Percentiles rank a stretch among this genome's conserved stretches.
Conservation (phyloP, 2,888 invertebrate genomes). For the Xanthorhoe spadicearia region DNA sequence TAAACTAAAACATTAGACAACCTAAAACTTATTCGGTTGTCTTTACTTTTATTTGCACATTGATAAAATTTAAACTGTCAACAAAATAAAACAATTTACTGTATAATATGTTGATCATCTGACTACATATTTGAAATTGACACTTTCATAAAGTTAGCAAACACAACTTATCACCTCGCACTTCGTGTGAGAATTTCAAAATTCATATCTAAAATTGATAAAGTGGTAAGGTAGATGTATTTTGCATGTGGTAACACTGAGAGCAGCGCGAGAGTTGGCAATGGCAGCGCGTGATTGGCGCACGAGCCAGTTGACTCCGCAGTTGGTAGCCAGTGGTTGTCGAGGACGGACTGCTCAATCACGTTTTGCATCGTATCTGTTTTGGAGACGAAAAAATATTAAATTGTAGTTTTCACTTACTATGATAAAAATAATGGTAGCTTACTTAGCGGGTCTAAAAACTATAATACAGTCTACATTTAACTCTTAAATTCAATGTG, state of each 20-base stretch:
- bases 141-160: conserved; percentile 39
- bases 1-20: too few species aligned
- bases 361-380: conserved; percentile 81
- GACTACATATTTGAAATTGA: conserved; percentile 49
- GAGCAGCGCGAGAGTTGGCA: conserved; percentile 59
- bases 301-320: conserved; percentile 71
- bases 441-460: too few species aligned
- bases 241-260: conserved; percentile 61
- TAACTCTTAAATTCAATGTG: too few species aligned
- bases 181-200: conserved; percentile 50
- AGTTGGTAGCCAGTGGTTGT: conserved; percentile 82
- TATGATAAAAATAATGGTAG: too few species aligned
- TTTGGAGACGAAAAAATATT: conserved; percentile 14
- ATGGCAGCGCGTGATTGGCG: conserved; percentile 57
- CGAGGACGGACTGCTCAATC: conserved; percentile 81
- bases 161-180: conserved; percentile 73
- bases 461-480: too few species aligned
- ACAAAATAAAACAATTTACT: neutral
- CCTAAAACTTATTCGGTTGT: too few species aligned
- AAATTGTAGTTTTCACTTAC: conserved; percentile 3
- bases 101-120: neutral
- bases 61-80: too few species aligned
- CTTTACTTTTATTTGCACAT: too few species aligned
- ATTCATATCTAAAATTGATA: conserved; percentile 51
- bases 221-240: conserved; percentile 51